phyloP scores from a whole-genome alignment of 2,797 vertebrate genomes.

The Intellagama lesueurii region DNA sequence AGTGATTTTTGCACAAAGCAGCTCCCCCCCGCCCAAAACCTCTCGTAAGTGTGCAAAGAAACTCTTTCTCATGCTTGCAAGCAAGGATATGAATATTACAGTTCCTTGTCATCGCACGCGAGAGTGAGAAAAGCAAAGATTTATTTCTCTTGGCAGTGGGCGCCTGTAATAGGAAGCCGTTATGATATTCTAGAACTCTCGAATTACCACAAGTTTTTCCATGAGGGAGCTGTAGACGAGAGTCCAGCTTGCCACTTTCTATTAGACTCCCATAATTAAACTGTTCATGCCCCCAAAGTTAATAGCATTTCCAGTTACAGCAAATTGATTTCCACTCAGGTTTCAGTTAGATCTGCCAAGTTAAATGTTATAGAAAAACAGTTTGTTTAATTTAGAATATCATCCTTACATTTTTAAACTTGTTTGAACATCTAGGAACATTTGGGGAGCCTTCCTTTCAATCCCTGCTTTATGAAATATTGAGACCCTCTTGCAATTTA shows the following conservation, averaged over 20 bases:
- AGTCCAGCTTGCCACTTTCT: slow-evolving; percentile 41
- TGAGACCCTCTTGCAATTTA: slow-evolving; percentile 60
- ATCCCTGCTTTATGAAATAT: slow-evolving; percentile 61
- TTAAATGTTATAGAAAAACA: slow-evolving; percentile 54
- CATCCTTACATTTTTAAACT: slow-evolving; percentile 50
- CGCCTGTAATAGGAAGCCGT: background rate
- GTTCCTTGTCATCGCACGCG: too few relatives aligned
- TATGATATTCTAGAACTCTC: slow-evolving; percentile 33
- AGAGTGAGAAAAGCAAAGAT: too few relatives aligned
- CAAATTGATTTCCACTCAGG: slow-evolving; percentile 59
- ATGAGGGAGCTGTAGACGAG: slow-evolving; percentile 6
- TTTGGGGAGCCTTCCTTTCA: slow-evolving; percentile 57
- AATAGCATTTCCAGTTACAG: slow-evolving; percentile 54
- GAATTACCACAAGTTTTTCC: slow-evolving; percentile 30
- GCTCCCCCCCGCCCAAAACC: too few relatives aligned
- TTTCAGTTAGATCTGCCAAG: slow-evolving; percentile 59
- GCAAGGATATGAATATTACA: too few relatives aligned
- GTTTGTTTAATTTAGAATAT: slow-evolving; percentile 58
- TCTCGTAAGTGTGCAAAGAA: too few relatives aligned
- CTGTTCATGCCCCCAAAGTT: slow-evolving; percentile 49
- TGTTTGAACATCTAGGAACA: slow-evolving; percentile 56
- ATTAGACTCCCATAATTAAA: slow-evolving; percentile 59
- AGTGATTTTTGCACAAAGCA: too few relatives aligned
- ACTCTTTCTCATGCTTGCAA: too few relatives aligned
- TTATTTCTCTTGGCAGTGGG: background rate